Conservation (phyloP, 1,140 invertebrate species). For the Eueides isabella region DNA sequence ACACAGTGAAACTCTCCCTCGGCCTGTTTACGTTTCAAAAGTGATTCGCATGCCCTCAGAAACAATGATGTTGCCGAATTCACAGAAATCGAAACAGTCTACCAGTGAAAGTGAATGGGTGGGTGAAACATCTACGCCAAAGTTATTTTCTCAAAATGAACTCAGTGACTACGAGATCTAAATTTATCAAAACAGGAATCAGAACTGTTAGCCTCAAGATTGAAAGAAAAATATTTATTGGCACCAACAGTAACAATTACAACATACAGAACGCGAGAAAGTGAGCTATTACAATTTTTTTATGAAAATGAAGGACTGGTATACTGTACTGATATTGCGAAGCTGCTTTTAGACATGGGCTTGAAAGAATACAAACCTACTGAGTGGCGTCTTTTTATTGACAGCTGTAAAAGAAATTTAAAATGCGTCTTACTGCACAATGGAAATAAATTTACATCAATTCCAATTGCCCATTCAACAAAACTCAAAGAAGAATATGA, state of each 20-base stretch:
- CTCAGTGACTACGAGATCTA: constrained; percentile 4
- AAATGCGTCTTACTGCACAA: constrained; percentile 30
- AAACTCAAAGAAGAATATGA: constrained; percentile 30
- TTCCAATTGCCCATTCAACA: too few relatives aligned
- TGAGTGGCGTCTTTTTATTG: constrained; percentile 15
- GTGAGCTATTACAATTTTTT: constrained; percentile 6
- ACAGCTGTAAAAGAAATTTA: constrained; percentile 19
- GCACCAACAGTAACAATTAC: too few relatives aligned
- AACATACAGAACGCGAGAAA: too few relatives aligned
- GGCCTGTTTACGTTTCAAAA: constrained; percentile 18
- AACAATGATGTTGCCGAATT: constrained; percentile 19
- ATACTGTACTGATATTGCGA: background rate
- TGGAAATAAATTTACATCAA: constrained; percentile 21
- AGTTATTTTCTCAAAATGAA: constrained; percentile 11
- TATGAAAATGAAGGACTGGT: constrained; percentile 21
- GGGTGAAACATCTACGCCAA: constrained; percentile 2
- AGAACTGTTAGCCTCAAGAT: too few relatives aligned
- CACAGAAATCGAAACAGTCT: constrained; percentile 18
- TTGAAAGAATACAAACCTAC: constrained; percentile 2
- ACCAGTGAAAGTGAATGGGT: constrained; percentile 25
- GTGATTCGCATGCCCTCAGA: constrained; percentile 26
- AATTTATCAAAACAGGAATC: constrained; percentile 12
- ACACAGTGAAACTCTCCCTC: constrained; percentile 23
- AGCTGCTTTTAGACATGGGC: background rate
- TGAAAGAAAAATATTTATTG: too few relatives aligned